phyloP scores from a whole-genome alignment of 2,797 vertebrate genomes.

The Intellagama lesueurii region DNA sequence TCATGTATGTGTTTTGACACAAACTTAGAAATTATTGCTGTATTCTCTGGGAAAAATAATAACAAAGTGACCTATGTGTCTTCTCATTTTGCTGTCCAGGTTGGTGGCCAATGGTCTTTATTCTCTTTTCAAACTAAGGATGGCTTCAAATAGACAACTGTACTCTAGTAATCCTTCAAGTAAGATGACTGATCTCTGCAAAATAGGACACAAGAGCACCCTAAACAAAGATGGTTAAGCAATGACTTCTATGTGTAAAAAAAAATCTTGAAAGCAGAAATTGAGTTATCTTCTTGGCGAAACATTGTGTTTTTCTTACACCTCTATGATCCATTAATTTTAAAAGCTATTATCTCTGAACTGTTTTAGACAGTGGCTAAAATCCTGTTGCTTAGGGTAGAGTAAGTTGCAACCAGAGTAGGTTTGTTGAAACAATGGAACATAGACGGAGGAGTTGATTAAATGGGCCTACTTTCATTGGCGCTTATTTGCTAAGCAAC shows the following conservation, averaged over 20 bases:
- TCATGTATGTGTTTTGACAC: not conserved
- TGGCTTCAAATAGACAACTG: not conserved
- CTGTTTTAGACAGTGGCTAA: not conserved
- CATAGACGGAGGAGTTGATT: no score
- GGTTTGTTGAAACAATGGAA: no score
- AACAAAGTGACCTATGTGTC: not conserved
- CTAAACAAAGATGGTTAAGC: not conserved
- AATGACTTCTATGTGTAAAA: fast-evolving
- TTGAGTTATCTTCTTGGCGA: conserved; percentile 29
- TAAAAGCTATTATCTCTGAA: not conserved
- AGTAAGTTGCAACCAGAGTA: no score
- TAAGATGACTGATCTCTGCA: not conserved
- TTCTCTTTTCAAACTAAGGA: not conserved
- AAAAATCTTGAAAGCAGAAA: not conserved
- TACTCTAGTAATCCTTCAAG: not conserved
- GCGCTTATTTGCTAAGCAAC: no score
- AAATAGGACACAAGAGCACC: not conserved
- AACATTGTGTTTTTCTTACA: conserved; percentile 10
- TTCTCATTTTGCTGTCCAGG: not conserved
- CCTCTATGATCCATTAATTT: not conserved
- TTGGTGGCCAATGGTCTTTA: not conserved
- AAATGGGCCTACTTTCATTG: no score
- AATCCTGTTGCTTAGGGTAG: not conserved
- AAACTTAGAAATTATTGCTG: not conserved
- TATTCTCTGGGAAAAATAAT: not conserved